Percentiles rank a stretch among this genome's conserved stretches.
Evolutionary conservation across 1,140 invertebrate genomes (phyloP).

Genomic region (Hycleus cichorii): DNA sequence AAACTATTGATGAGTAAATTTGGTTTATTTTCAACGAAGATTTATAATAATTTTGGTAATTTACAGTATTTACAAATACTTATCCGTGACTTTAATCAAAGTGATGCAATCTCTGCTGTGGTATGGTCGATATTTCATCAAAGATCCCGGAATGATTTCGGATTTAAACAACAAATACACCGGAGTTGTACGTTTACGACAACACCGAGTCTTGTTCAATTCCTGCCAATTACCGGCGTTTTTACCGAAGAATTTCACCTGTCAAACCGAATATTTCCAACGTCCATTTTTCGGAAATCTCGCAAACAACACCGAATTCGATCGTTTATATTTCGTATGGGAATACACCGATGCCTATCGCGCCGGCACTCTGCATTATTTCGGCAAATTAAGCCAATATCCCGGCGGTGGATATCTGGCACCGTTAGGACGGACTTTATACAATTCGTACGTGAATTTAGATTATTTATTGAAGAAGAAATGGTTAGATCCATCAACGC

Average conservation of each 20-base stretch:
- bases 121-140: constrained; percentile 20
- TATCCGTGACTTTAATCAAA: constrained; percentile 16
- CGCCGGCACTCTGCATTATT: constrained; percentile 10
- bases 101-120: constrained; percentile 22
- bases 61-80: constrained; percentile 22
- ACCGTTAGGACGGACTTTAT: constrained; percentile 21
- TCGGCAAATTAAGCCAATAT: constrained; percentile 24
- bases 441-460: constrained; percentile 25
- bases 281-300: neutral
- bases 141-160: constrained; percentile 23
- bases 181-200: constrained; percentile 22
- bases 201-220: constrained; percentile 14
- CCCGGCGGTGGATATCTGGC: constrained; percentile 25
- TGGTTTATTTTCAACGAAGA: too few species aligned
- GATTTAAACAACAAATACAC: constrained; percentile 27
- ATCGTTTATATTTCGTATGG: constrained; percentile 15
- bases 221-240: neutral
- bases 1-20: constrained; percentile 12
- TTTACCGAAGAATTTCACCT: neutral
- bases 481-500: constrained; percentile 23
- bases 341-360: constrained; percentile 6
- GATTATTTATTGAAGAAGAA: constrained; percentile 22
- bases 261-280: constrained; percentile 3
- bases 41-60: neutral
- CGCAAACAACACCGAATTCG: constrained; percentile 13